Evolutionary conservation across 2,888 invertebrate genomes (phyloP), one percentile per base, ranked within the genome.

Genomic region (Eulithis prunata): DNA sequence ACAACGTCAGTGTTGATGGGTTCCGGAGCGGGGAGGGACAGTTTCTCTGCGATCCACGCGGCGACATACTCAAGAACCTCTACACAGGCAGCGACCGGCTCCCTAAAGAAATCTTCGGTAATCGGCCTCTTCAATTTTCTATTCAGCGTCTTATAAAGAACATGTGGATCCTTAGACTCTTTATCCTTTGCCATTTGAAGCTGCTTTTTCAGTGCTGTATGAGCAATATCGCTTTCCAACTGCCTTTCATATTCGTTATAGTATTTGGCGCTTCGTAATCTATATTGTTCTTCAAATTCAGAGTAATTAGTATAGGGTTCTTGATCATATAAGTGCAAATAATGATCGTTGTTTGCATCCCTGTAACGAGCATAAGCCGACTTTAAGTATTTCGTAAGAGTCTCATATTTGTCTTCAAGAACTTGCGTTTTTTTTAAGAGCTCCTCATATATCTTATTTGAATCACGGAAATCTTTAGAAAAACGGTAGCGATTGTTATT

Each of bases 91-190:
- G 57, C 57, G n/a, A 66, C 47, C 6, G 57, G 57, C 11, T 66
- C 65, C 47, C 54, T 66, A 14, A 66, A 66, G 14, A 66, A 66
- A 57, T 66, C 65, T 45, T 45, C 61, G 0, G 49, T 57, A 21
- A 36, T 49, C 0, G 61, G 41, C 21, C 21, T 57, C 32, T 61
- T 66, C n/a, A 66, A 66, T 0, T 47, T 53, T 14, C 43, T 66
- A 53, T 54, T 38, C 1, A 62, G 53, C 2, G 14, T 11, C 45
- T 45, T 57, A 14, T 57, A 47, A 13, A 65, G 56, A 46, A 41
- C 45, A 13, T 56, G 28, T 28, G 62, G 49, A 28, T 57, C 52
- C 21, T 53, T 57, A 8, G 6, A 12, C 14, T 45, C 45, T 21
- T 28, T 46, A 46, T 55, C 55, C 8, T 62, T 41, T 7, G 36